phyloP scores from a whole-genome alignment of 2,888 invertebrate genomes.

The Charanyca ferruginea region DNA sequence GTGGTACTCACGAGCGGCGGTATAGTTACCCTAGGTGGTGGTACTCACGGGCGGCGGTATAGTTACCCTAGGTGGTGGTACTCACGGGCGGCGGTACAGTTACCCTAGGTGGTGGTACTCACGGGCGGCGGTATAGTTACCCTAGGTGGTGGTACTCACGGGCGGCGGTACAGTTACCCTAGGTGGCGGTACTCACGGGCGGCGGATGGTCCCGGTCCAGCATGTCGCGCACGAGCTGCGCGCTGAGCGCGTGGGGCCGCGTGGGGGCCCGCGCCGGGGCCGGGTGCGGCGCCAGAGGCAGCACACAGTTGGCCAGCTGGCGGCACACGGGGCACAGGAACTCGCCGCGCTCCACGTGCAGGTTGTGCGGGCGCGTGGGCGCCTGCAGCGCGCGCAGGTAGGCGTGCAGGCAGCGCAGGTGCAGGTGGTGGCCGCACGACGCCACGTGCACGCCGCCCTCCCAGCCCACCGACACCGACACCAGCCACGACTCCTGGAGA shows the following conservation, averaged over 20 bases:
- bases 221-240: conserved; percentile 88
- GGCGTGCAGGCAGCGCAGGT: conserved; percentile 97
- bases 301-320: conserved; percentile 94
- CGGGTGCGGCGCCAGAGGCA: conserved; percentile 94
- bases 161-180: too few relatives aligned
- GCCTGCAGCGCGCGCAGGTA: conserved; percentile 96
- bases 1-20: too few relatives aligned
- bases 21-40: too few relatives aligned
- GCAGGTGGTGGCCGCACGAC: conserved; percentile 99
- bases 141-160: too few relatives aligned
- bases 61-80: too few relatives aligned
- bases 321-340: conserved; percentile 98
- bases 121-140: too few relatives aligned
- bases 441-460: conserved; percentile 98
- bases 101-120: too few relatives aligned
- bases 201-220: conserved; percentile 92
- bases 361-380: conserved; percentile 94
- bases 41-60: too few relatives aligned
- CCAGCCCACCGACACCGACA: conserved; percentile 95
- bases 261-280: conserved; percentile 77
- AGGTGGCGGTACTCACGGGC: conserved; percentile 90
- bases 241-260: conserved; percentile 84
- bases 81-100: too few relatives aligned
- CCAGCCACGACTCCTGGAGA: conserved; percentile 94
- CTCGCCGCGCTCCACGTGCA: conserved; percentile 94